These are phyloP conservation scores for Oxytorus armatus DNA, from an alignment of 2,888 invertebrate species.

Conservation along the genomic window DNA sequence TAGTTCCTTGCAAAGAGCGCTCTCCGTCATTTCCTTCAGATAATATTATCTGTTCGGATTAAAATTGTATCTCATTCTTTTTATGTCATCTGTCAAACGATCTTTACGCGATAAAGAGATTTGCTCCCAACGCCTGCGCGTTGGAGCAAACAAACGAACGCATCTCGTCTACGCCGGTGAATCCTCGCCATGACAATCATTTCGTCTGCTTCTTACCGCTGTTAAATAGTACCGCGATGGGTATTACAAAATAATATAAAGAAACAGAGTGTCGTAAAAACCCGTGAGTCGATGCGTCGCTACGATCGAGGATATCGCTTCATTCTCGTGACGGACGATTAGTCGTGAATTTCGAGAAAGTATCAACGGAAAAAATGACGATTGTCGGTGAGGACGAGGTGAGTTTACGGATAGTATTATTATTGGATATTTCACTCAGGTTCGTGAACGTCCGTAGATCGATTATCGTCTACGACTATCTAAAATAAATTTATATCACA, in stretches of 20 bases:
- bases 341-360: background rate
- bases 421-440: background rate
- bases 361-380: constrained; percentile 64
- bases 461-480: too few species aligned
- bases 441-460: constrained; percentile 20
- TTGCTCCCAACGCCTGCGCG: constrained; percentile 28
- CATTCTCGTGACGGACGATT: background rate
- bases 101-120: too few species aligned
- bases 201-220: constrained; percentile 73
- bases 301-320: background rate
- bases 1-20: constrained; percentile 18
- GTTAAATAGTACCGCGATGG: constrained; percentile 43
- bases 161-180: constrained; percentile 70
- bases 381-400: constrained; percentile 72
- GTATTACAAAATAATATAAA: background rate
- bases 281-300: background rate
- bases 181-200: constrained; percentile 71
- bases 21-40: background rate
- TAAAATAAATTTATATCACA: too few species aligned
- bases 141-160: constrained; percentile 66
- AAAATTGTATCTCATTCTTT: too few species aligned
- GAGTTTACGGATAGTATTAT: constrained; percentile 22
- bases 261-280: background rate
- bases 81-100: too few species aligned
- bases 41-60: background rate